Evolutionary conservation across 2,113 vertebrate species (phyloP).

Genomic region (Rostratula benghalensis): DNA sequence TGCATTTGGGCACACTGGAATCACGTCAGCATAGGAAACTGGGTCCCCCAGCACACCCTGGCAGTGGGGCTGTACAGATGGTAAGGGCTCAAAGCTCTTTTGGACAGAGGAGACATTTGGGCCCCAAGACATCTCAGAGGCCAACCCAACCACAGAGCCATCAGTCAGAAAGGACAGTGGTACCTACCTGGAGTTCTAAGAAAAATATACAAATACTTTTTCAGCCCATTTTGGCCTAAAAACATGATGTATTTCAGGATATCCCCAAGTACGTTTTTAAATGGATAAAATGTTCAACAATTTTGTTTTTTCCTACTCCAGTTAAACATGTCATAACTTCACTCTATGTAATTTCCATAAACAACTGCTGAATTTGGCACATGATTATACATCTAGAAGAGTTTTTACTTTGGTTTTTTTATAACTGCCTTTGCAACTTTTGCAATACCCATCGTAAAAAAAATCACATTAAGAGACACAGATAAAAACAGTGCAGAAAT

Average conservation of each 20-base stretch:
- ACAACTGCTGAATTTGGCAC: neutral
- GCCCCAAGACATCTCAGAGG: neutral
- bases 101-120: neutral
- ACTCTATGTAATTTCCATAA: neutral
- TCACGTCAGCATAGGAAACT: neutral
- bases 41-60: neutral
- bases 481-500: neutral
- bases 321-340: neutral
- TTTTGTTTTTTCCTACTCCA: neutral
- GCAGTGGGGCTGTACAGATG: neutral
- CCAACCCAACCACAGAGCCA: neutral
- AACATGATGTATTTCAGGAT: neutral
- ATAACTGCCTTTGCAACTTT: neutral
- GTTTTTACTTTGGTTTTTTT: neutral
- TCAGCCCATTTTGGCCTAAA: neutral
- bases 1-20: neutral
- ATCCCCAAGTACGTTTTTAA: neutral
- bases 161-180: neutral
- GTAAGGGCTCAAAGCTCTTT: neutral
- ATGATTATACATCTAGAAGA: neutral
- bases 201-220: neutral
- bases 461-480: neutral
- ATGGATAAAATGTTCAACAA: neutral
- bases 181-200: neutral
- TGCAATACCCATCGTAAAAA: neutral